Evolutionary conservation across 2,797 vertebrate species (phyloP).

Genomic region (Spea hammondii): DNA sequence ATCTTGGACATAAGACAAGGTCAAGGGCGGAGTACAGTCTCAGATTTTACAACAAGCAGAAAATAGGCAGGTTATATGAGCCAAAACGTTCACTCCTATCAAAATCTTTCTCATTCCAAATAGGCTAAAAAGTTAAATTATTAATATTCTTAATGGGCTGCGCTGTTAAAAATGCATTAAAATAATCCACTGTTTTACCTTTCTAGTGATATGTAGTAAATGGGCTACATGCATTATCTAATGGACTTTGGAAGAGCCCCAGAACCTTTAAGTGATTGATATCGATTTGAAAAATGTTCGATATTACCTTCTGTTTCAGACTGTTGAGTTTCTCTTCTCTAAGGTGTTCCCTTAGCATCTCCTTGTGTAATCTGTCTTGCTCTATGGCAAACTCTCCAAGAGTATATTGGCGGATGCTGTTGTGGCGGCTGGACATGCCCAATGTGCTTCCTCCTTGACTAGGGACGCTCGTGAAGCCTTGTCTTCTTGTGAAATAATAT

Average conservation of each 20-base stretch:
- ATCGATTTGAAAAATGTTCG: not conserved
- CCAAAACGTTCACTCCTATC: no score
- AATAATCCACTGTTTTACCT: no score
- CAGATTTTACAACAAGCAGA: no score
- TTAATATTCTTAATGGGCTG: no score
- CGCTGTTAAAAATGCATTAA: no score
- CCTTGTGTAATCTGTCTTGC: constrained; percentile 89
- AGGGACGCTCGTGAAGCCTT: constrained; percentile 98
- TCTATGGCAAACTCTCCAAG: constrained; percentile 95
- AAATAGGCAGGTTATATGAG: no score
- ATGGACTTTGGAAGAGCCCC: constrained; percentile 67
- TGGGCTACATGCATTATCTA: constrained; percentile 54
- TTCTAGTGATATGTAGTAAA: no score
- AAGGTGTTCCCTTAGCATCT: constrained; percentile 94
- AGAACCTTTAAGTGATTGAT: constrained; percentile 56
- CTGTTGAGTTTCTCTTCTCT: constrained; percentile 96
- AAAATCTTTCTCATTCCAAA: no score
- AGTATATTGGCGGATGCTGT: constrained; percentile 89
- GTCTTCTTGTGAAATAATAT: constrained; percentile 94
- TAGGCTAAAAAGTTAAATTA: no score
- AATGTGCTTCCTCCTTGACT: constrained; percentile 97
- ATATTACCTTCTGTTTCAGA: constrained; percentile 86
- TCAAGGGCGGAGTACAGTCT: no score
- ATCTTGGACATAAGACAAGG: no score
- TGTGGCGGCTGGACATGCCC: constrained; percentile 96